Evolutionary conservation across 2,113 vertebrate genomes (phyloP).

Genomic region (Balaeniceps rex): DNA sequence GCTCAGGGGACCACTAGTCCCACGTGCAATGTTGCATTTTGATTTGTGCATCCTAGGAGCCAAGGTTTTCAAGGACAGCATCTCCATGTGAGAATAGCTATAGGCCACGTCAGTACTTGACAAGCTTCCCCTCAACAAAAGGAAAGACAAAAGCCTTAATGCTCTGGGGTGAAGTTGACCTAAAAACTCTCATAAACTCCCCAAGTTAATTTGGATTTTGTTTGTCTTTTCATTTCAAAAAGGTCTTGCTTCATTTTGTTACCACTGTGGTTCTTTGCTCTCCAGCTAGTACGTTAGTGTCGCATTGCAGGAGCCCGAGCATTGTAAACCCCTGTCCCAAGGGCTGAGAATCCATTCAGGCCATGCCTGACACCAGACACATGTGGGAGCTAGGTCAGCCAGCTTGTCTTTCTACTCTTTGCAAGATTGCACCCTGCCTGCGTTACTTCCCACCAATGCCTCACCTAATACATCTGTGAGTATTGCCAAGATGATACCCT

Average conservation of each 20-base stretch:
- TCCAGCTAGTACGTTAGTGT: background rate
- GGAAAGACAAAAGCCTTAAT: background rate
- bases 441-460: background rate
- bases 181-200: background rate
- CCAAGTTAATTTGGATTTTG: background rate
- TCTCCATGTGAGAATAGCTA: background rate
- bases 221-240: background rate
- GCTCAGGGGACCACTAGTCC: background rate
- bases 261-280: background rate
- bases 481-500: background rate
- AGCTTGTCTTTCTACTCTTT: background rate
- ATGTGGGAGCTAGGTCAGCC: background rate
- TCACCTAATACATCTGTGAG: background rate
- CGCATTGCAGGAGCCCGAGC: background rate
- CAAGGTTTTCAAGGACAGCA: background rate
- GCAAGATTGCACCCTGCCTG: background rate
- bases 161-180: background rate
- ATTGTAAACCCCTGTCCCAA: background rate
- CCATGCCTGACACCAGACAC: background rate
- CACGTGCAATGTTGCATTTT: fast-evolving
- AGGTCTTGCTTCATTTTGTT: background rate
- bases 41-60: background rate
- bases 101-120: background rate
- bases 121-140: background rate
- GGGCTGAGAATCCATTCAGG: background rate